Percentiles rank a stretch among this genome's conserved stretches.
Evolutionary conservation across 1,140 invertebrate genomes (phyloP).

Genomic region (Drosophila erecta): DNA sequence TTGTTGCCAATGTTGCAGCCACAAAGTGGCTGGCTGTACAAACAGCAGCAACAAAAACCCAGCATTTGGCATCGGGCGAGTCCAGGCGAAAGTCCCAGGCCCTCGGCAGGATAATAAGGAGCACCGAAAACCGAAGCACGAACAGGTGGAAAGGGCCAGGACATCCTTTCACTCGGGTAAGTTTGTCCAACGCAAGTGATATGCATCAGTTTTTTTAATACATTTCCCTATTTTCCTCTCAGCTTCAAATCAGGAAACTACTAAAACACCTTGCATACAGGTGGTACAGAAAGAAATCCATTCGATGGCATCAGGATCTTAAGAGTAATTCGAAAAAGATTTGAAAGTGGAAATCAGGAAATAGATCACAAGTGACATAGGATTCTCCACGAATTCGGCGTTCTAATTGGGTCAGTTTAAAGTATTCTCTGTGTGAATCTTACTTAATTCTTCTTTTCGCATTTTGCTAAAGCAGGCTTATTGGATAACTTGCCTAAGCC

Average conservation of each 20-base stretch:
- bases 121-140: not conserved
- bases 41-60: conserved; percentile 26
- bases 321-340: not conserved
- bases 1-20: conserved; percentile 82
- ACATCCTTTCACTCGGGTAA: not conserved
- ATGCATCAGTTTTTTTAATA: not conserved
- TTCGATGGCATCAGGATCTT: no score
- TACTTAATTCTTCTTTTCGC: not conserved
- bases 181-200: not conserved
- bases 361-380: no score
- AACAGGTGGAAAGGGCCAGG: conserved; percentile 7
- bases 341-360: not conserved
- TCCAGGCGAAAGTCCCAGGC: conserved; percentile 27
- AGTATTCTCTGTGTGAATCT: not conserved
- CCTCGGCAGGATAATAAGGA: conserved; percentile 36
- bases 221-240: not conserved
- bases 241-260: not conserved
- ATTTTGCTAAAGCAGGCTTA: no score
- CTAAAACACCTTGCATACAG: no score
- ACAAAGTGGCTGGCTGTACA: conserved; percentile 78
- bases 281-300: not conserved
- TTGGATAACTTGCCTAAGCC: not conserved
- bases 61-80: conserved; percentile 27
- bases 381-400: not conserved
- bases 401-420: not conserved